phyloP scores from a whole-genome alignment of 2,113 vertebrate species.

The Dipodomys merriami region DNA sequence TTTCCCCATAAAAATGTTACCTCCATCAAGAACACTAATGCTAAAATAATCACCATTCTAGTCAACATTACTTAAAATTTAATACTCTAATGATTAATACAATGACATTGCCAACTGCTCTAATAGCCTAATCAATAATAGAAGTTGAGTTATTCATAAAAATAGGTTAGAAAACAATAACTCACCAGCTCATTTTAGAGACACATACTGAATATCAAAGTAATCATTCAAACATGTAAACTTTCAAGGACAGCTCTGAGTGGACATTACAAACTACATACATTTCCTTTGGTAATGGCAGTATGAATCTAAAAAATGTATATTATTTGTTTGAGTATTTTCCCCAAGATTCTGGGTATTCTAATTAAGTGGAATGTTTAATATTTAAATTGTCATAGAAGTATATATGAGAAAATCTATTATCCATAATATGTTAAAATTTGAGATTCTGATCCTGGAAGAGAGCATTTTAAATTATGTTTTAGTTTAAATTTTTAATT shows the following conservation, averaged over 20 bases:
- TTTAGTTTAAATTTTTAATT: slow-evolving; percentile 44
- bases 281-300: not conserved
- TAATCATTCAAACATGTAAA: not conserved
- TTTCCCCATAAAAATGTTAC: not conserved
- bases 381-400: not conserved
- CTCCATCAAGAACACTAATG: not conserved
- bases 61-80: not conserved
- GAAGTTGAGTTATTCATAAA: not conserved
- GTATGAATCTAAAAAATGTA: not conserved
- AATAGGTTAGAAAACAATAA: not conserved
- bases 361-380: not conserved
- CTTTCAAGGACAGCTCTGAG: not conserved
- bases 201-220: not conserved
- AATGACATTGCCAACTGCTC: not conserved
- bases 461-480: not conserved
- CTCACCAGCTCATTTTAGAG: not conserved
- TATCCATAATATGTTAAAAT: not conserved
- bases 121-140: not conserved
- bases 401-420: not conserved
- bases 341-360: not conserved
- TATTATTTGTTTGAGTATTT: not conserved
- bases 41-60: not conserved
- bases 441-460: slow-evolving; percentile 32
- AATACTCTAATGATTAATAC: not conserved
- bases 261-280: not conserved